phyloP scores from a whole-genome alignment of 2,113 vertebrate genomes.

The Anarhynchus alexandrinus region DNA sequence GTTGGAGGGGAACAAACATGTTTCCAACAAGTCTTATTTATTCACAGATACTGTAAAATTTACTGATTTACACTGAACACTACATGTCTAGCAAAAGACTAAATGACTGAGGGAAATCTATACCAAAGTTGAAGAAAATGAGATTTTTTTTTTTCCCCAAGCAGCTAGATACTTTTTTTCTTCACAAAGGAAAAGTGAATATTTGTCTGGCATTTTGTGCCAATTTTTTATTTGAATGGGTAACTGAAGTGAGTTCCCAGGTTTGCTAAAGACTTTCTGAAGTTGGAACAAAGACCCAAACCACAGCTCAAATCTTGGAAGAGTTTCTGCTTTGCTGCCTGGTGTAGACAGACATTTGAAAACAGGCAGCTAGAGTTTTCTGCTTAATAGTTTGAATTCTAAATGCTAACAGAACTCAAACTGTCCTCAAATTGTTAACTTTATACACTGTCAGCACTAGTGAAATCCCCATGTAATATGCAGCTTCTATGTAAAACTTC shows the following conservation, averaged over 20 bases:
- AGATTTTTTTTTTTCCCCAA: neutral
- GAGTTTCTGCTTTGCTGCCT: neutral
- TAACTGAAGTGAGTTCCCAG: neutral
- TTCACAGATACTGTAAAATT: neutral
- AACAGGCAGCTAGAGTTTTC: neutral
- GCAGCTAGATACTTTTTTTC: neutral
- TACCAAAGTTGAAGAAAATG: neutral
- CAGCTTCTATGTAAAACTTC: neutral
- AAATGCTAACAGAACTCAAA: neutral
- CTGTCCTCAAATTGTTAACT: neutral
- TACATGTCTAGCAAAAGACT: neutral
- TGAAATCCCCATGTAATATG: neutral
- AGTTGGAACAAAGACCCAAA: conserved; percentile 5
- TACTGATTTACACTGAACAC: neutral
- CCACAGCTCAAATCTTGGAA: neutral
- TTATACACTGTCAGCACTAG: neutral
- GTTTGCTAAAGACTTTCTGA: neutral
- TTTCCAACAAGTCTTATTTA: neutral
- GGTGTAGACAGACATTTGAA: neutral
- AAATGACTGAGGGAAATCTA: neutral
- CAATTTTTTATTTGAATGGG: neutral
- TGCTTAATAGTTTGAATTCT: neutral
- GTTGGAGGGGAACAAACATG: neutral
- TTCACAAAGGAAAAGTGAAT: neutral
- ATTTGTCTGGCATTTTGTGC: neutral